Evolutionary conservation across 2,113 vertebrate genomes (phyloP).

Genomic region (Grammomys surdaster): DNA sequence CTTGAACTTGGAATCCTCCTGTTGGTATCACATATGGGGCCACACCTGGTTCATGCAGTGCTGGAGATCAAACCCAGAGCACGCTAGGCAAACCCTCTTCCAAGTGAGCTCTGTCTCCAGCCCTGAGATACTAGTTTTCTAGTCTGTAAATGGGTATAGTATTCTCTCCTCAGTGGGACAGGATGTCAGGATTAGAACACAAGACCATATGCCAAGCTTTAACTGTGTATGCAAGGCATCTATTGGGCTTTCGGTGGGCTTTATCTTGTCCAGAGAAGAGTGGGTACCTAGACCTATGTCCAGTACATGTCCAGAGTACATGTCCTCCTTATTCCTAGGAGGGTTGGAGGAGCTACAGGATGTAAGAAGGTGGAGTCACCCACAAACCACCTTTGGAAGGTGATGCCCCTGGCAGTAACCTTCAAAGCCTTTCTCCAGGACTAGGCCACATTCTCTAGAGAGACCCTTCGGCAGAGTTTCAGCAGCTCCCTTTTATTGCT

Average conservation of each 20-base stretch:
- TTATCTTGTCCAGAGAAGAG: not conserved
- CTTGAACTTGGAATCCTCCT: not conserved
- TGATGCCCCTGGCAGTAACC: not conserved
- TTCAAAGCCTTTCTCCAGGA: not conserved
- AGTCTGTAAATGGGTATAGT: not conserved
- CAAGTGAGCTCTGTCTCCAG: not conserved
- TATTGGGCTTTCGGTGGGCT: not conserved
- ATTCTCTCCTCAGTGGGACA: not conserved
- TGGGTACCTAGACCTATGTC: not conserved
- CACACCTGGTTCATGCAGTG: not conserved
- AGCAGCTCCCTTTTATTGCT: conserved; percentile 36
- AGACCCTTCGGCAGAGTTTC: not conserved
- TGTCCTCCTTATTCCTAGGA: not conserved
- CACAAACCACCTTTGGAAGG: conserved; percentile 23
- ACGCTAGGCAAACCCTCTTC: not conserved
- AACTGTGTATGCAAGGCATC: not conserved
- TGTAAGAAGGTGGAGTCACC: not conserved
- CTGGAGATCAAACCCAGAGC: not conserved
- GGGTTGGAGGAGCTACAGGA: not conserved
- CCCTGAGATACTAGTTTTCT: not conserved
- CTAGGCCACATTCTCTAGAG: not conserved
- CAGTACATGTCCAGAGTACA: not conserved
- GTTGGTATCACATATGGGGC: not conserved
- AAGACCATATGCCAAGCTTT: not conserved
- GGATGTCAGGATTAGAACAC: not conserved